Percentiles rank a stretch among this genome's conserved stretches.
phyloP scores from a whole-genome alignment of 2,797 vertebrate genomes.

The Eidolon dupreanum region DNA sequence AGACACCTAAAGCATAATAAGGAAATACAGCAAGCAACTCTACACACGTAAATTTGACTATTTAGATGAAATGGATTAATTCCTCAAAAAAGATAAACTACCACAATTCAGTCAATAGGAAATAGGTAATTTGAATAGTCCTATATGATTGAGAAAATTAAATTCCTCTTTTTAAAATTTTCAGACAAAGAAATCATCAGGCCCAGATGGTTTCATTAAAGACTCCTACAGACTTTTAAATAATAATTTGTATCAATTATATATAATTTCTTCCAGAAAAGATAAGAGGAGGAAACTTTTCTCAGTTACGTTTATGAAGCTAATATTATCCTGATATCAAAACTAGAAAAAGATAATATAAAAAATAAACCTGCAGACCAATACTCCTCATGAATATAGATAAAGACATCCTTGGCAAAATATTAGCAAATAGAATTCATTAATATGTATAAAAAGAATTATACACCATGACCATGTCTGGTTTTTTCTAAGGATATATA shows the following conservation, averaged over 20 bases:
- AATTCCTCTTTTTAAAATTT: slow-evolving; percentile 5
- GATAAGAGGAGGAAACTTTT: background rate
- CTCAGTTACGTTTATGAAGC: background rate
- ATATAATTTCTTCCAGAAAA: background rate
- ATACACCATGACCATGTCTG: background rate
- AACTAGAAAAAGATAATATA: background rate
- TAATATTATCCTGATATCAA: background rate
- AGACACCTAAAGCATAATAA: background rate
- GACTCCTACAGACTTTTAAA: background rate
- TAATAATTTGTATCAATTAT: background rate
- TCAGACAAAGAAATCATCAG: background rate
- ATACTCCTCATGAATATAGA: background rate
- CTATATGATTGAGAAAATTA: background rate
- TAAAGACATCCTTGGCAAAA: background rate
- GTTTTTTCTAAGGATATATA: background rate
- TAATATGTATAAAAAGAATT: background rate
- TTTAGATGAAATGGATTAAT: background rate
- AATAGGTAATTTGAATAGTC: background rate
- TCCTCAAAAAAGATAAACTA: background rate
- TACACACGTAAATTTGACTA: background rate
- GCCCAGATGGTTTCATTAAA: background rate
- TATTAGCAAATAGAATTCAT: background rate
- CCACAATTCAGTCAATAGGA: background rate
- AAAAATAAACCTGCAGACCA: background rate
- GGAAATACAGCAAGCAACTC: background rate